These are phyloP conservation scores for Pipistrellus kuhlii DNA, from an alignment of 2,797 vertebrate genomes.

Conservation along the genomic window DNA sequence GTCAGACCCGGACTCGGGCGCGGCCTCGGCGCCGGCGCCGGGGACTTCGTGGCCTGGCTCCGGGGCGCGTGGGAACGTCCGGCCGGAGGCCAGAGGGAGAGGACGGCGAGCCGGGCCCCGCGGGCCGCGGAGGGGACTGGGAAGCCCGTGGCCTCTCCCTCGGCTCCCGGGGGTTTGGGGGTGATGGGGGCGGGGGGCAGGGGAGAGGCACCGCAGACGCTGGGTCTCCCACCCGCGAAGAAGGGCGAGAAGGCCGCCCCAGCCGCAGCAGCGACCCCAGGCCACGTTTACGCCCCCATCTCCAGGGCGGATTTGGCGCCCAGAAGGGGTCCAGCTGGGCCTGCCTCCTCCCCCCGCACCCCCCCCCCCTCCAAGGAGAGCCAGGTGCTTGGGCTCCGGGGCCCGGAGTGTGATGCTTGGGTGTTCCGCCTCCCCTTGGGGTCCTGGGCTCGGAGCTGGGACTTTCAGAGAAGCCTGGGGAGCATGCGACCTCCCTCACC, in stretches of 20 bases:
- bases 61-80: background rate
- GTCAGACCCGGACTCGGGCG: background rate
- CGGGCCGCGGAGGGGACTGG: accelerated
- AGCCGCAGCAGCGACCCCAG: background rate
- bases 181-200: no score
- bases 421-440: background rate
- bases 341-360: background rate
- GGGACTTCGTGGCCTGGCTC: accelerated
- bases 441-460: background rate
- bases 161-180: background rate
- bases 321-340: background rate
- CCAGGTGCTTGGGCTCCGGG: background rate
- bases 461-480: background rate
- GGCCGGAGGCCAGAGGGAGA: background rate
- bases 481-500: background rate
- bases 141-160: background rate
- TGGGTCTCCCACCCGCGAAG: background rate
- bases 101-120: accelerated
- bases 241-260: background rate
- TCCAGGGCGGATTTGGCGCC: background rate
- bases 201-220: background rate
- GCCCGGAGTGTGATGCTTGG: no score
- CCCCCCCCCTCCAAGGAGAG: background rate
- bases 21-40: no score
- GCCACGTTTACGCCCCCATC: background rate